Evolutionary conservation across 2,113 vertebrate genomes (phyloP).

Genomic region (Onychorhynchus coronatus): DNA sequence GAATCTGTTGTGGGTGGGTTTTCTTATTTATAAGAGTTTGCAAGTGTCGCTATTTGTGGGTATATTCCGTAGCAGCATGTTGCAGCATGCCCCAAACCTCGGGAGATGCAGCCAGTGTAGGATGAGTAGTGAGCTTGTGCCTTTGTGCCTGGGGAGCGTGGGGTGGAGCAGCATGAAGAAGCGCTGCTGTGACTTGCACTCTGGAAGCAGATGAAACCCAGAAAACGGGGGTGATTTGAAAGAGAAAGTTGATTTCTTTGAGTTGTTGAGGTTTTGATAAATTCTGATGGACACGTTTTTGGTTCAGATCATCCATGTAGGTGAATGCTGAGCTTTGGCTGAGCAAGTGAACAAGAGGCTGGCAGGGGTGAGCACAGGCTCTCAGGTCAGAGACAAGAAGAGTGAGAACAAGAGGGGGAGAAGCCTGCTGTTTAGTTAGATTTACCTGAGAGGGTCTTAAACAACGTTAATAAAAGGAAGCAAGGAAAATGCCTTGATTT

Average conservation of each 20-base stretch:
- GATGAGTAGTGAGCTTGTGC: neutral
- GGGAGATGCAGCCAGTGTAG: fast-evolving
- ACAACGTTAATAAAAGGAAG: neutral
- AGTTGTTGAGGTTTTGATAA: neutral
- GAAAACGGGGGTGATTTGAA: neutral
- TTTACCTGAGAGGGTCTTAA: neutral
- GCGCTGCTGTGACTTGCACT: neutral
- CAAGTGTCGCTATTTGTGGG: neutral
- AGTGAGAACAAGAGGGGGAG: neutral
- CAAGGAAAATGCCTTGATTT: neutral
- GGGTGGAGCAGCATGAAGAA: neutral
- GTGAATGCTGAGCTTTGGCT: neutral
- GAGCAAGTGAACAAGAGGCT: neutral
- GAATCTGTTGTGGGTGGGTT: neutral
- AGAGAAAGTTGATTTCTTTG: neutral
- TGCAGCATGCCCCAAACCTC: neutral
- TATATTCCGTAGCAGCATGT: neutral
- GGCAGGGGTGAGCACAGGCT: neutral
- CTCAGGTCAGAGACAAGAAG: neutral
- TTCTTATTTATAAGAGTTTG: neutral
- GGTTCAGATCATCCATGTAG: neutral
- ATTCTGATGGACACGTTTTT: neutral
- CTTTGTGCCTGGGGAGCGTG: neutral
- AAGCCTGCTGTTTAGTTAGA: neutral
- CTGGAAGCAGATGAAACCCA: neutral